Conservation (phyloP, 2,113 vertebrate genomes). For the Oryzias javanicus region DNA sequence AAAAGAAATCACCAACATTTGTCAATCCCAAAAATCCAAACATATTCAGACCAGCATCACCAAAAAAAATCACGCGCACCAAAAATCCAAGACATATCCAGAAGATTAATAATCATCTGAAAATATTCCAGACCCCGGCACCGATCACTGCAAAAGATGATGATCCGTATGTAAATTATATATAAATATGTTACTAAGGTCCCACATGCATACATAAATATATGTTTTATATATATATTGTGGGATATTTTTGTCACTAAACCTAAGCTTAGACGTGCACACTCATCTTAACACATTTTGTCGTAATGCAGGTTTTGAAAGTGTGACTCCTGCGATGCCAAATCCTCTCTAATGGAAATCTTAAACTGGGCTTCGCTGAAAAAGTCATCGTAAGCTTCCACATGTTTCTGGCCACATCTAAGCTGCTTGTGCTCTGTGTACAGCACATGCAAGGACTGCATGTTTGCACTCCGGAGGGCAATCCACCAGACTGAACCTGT, state of each 20-base stretch:
- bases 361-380: conserved; percentile 53
- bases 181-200: too few relatives aligned
- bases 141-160: too few relatives aligned
- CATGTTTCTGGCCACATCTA: conserved; percentile 74
- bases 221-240: too few relatives aligned
- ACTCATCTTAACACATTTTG: conserved; percentile 30
- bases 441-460: conserved; percentile 69
- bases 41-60: too few relatives aligned
- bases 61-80: too few relatives aligned
- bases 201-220: too few relatives aligned
- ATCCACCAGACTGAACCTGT: conserved; percentile 60
- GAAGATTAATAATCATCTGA: too few relatives aligned
- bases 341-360: conserved; percentile 23
- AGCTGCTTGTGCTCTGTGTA: conserved; percentile 57
- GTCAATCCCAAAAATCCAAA: too few relatives aligned
- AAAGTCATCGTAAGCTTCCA: conserved; percentile 72
- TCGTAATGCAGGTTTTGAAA: conserved; percentile 37
- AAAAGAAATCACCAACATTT: too few relatives aligned
- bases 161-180: too few relatives aligned
- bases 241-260: conserved; percentile 3
- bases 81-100: too few relatives aligned
- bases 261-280: conserved; percentile 7
- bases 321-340: conserved; percentile 22
- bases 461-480: conserved; percentile 61
- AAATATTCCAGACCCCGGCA: too few relatives aligned